Evolutionary conservation across 2,113 vertebrate species (phyloP).

Genomic region (Spea bombifrons): DNA sequence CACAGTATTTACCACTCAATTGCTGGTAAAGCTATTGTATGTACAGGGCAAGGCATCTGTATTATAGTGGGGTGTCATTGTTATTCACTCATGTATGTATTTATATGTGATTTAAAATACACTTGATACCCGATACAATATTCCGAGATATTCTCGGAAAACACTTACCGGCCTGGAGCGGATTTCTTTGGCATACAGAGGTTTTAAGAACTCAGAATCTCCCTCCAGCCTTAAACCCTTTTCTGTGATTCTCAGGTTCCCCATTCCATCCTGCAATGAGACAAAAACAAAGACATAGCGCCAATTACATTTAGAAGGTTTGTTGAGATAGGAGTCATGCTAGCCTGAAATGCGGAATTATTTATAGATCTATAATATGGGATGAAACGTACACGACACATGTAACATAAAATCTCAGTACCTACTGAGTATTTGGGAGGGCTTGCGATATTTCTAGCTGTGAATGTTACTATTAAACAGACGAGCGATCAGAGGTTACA

Average conservation of each 20-base stretch:
- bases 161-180: conserved; percentile 91
- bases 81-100: background rate
- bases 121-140: background rate
- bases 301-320: conserved; percentile 18
- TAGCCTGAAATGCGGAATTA: conserved; percentile 4
- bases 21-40: conserved; percentile 5
- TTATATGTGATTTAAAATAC: background rate
- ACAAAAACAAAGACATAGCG: conserved; percentile 49
- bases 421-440: too few species aligned
- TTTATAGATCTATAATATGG: conserved; percentile 3
- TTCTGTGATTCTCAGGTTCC: conserved; percentile 94
- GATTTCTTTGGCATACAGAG: conserved; percentile 99
- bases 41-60: too few species aligned
- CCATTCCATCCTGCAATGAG: conserved; percentile 89
- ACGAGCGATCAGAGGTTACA: too few species aligned
- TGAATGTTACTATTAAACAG: too few species aligned
- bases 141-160: background rate
- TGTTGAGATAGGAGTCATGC: background rate
- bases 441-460: too few species aligned
- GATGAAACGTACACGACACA: background rate
- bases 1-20: background rate
- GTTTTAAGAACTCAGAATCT: conserved; percentile 95
- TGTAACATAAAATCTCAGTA: too few species aligned
- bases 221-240: conserved; percentile 95
- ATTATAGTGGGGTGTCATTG: background rate